Base-by-base conservation (phyloP, 2,888 invertebrate genomes). In the Drosophila mimetica region DNA sequence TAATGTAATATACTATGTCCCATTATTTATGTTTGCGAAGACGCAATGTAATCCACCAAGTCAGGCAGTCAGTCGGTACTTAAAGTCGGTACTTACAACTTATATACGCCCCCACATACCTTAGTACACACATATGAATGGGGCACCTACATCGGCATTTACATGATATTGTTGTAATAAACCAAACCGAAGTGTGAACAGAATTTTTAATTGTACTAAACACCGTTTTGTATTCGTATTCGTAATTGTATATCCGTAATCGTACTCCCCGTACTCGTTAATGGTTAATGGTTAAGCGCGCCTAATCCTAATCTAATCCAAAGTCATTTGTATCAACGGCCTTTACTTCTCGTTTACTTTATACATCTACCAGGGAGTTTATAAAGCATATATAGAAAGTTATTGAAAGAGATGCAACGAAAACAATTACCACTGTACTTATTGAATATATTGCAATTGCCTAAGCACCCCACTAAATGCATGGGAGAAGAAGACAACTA, bases 131-230 rank as follows among this genome's bases (percentile, higher is more conserved):
- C 64, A 44, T 6, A 44, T 28, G 28, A 28, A 44, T 14, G 28
- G 25, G 44, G 44, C 44, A 28, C 11, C 44, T 46, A 79, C 69
- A 66, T 58, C 74, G 59, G 54, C 71, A 82, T 70, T 74, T 71
- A 77, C 50, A 55, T 77, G 61, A 77, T 80, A 80, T 83, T 83
- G 71, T 76, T 86, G 80, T 80, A 83, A 83, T 86, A 84, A 86
- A 86, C 81, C 78, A 86, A 86, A 87, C 78, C 70, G 76, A 84
- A 85, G 87, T 85, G 82, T 87, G 87, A 87, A 82, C 72, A 82
- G 86, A 85, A 82, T 87, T 87, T 82, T 87, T 82, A 87, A 87
- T 86, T 87, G 61, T 87, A 86, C 82, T 81, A 85, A 87, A 78
- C 81, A 82, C 81, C 81, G 81, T 85, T 87, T 82, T 82, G 82